These are phyloP conservation scores for Notodonta dromedarius DNA, from an alignment of 2,888 invertebrate genomes.

Conservation along the genomic window DNA sequence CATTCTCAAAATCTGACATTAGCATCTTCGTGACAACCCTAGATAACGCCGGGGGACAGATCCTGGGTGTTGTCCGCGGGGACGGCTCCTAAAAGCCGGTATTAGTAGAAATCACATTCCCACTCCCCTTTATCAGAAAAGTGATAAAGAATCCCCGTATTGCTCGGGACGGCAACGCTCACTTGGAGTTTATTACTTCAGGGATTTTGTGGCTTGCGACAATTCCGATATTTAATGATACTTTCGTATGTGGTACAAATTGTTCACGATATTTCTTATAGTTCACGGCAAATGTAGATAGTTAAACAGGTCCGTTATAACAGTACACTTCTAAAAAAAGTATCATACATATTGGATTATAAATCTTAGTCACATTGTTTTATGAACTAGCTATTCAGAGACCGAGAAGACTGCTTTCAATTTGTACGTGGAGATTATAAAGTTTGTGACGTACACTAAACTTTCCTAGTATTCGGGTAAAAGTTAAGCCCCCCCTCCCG, in stretches of 20 bases:
- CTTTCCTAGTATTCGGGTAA: conserved; percentile 45
- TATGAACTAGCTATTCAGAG: not conserved
- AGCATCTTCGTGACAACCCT: not conserved
- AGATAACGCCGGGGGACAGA: conserved; percentile 54
- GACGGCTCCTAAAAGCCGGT: conserved; percentile 55
- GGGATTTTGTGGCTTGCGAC: conserved; percentile 27
- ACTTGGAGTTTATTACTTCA: conserved; percentile 47
- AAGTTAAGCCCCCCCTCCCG: conserved; percentile 45
- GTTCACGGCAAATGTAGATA: too few species aligned
- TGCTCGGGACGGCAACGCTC: conserved; percentile 43
- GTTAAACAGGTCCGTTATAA: too few species aligned
- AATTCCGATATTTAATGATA: conserved; percentile 17
- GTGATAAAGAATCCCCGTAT: conserved; percentile 53
- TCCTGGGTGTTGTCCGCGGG: conserved; percentile 53
- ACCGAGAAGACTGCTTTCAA: not conserved
- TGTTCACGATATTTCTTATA: conserved; percentile 13
- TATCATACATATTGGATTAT: not conserved
- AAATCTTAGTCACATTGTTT: not conserved
- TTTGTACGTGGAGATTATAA: conserved; percentile 10
- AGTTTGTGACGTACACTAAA: conserved; percentile 47
- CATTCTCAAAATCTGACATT: not conserved
- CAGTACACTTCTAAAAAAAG: not conserved
- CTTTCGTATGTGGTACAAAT: conserved; percentile 5
- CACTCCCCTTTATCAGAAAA: conserved; percentile 51
- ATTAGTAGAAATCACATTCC: conserved; percentile 61